Percentiles rank a stretch among this genome's conserved stretches.
Evolutionary conservation across 1,140 invertebrate genomes (phyloP).

Genomic region (Streblospio benedicti): DNA sequence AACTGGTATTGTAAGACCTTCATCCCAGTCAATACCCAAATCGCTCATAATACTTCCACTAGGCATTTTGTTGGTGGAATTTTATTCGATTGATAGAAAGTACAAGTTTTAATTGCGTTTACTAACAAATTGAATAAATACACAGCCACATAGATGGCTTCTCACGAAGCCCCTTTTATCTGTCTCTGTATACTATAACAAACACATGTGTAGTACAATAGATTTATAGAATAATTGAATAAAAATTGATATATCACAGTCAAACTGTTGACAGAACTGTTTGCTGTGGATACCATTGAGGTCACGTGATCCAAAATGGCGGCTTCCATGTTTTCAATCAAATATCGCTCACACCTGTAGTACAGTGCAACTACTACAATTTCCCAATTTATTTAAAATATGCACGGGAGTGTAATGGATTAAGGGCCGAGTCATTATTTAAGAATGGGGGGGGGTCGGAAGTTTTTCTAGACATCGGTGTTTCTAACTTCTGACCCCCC

Average conservation of each 20-base stretch:
- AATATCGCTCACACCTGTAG: neutral
- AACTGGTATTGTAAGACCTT: slow-evolving; percentile 46
- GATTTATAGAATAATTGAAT: neutral
- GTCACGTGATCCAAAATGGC: neutral
- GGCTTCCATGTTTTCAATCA: neutral
- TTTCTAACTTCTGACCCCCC: no score
- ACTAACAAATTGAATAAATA: neutral
- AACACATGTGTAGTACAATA: neutral
- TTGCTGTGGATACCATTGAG: slow-evolving; percentile 2
- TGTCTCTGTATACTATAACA: neutral
- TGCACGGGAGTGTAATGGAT: no score
- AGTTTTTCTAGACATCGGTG: no score
- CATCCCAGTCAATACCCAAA: slow-evolving; percentile 30
- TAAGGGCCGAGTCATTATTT: no score
- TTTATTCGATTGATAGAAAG: neutral
- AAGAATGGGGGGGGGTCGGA: no score
- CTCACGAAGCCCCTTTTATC: no score
- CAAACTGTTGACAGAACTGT: slow-evolving; percentile 1
- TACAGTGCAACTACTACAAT: no score
- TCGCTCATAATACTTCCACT: slow-evolving; percentile 2
- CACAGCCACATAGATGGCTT: neutral
- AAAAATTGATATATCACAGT: neutral
- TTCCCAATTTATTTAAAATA: no score
- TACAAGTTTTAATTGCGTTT: neutral
- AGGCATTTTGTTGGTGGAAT: slow-evolving; percentile 2